Evolutionary conservation across 2,797 vertebrate genomes (phyloP).

Genomic region (Apogon talboti): DNA sequence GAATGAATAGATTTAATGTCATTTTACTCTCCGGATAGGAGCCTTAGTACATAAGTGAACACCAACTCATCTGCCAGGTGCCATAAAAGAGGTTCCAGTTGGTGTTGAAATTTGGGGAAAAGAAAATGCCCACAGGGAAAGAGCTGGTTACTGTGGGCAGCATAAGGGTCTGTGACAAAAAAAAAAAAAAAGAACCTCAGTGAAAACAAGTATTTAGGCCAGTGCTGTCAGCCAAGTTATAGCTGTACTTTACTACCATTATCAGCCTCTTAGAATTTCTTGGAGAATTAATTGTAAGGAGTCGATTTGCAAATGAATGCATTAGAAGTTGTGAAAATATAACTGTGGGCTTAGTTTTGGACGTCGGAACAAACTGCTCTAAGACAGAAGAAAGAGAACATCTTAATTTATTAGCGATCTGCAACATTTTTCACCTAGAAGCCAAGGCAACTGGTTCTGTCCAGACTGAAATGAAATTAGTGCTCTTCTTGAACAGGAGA

Average conservation of each 20-base stretch:
- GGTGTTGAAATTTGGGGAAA: too few relatives aligned
- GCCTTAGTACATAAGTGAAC: slow-evolving; percentile 26
- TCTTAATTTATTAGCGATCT: slow-evolving; percentile 97
- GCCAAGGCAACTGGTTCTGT: slow-evolving; percentile 93
- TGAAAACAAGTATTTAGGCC: slow-evolving; percentile 55
- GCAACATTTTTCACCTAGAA: slow-evolving; percentile 93
- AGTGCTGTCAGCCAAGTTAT: slow-evolving; percentile 85
- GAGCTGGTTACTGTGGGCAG: slow-evolving; percentile 31
- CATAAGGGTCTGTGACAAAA: background rate
- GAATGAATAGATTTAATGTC: slow-evolving; percentile 15
- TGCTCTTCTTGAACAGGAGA: slow-evolving; percentile 69
- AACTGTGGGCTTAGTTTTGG: slow-evolving; percentile 90
- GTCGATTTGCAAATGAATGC: slow-evolving; percentile 98
- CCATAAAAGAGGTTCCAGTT: background rate
- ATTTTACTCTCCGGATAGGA: slow-evolving; percentile 10
- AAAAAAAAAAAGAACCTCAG: slow-evolving; percentile 35
- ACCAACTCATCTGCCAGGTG: slow-evolving; percentile 1
- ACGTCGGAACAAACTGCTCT: slow-evolving; percentile 91
- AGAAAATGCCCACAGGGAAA: background rate
- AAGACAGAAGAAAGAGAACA: slow-evolving; percentile 81
- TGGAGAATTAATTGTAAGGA: slow-evolving; percentile 88
- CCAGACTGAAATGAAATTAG: slow-evolving; percentile 81
- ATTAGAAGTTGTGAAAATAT: slow-evolving; percentile 95
- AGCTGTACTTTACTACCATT: slow-evolving; percentile 90
- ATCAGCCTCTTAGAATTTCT: slow-evolving; percentile 93